Percentiles rank a stretch among this genome's conserved stretches.
Evolutionary conservation across 2,113 vertebrate genomes (phyloP).

Genomic region (Cyprinodon variegatus): DNA sequence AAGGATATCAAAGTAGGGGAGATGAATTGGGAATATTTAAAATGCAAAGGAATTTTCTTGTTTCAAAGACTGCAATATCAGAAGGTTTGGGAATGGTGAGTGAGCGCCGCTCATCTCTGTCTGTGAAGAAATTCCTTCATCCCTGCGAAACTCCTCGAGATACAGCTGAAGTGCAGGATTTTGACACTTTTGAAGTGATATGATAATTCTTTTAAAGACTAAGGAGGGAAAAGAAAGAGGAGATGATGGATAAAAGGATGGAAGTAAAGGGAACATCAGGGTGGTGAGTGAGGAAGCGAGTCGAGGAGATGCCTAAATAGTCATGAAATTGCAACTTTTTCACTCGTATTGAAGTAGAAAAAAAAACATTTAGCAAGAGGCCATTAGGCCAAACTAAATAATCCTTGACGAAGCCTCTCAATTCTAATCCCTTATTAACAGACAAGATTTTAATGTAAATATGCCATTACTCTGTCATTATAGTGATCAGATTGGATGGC

Average conservation of each 20-base stretch:
- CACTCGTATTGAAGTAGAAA: conserved; percentile 94
- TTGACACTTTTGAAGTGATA: conserved; percentile 76
- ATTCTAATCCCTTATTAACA: conserved; percentile 99
- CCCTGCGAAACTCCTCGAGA: conserved; percentile 73
- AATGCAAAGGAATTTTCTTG: conserved; percentile 71
- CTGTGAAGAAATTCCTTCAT: conserved; percentile 78
- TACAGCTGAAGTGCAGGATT: conserved; percentile 70
- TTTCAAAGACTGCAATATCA: conserved; percentile 72
- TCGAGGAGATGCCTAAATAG: conserved; percentile 93
- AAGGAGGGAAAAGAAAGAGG: conserved; percentile 73
- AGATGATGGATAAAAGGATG: conserved; percentile 85
- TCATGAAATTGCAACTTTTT: conserved; percentile 99
- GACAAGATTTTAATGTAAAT: conserved; percentile 99
- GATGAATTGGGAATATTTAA: conserved; percentile 72
- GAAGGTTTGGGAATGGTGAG: conserved; percentile 49
- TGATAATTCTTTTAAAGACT: conserved; percentile 83
- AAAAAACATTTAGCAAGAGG: conserved; percentile 93
- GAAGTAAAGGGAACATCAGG: conserved; percentile 83
- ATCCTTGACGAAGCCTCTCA: conserved; percentile 98
- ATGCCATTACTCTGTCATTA: conserved; percentile 99
- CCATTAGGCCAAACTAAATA: conserved; percentile 99
- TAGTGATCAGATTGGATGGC: conserved; percentile 97
- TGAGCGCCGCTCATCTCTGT: conserved; percentile 68
- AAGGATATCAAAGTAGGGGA: conserved; percentile 58
- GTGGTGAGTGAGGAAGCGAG: conserved; percentile 80